Evolutionary conservation across 2,113 vertebrate species (phyloP), one percentile per base, ranked within the genome.

Genomic region (Thymallus thymallus): DNA sequence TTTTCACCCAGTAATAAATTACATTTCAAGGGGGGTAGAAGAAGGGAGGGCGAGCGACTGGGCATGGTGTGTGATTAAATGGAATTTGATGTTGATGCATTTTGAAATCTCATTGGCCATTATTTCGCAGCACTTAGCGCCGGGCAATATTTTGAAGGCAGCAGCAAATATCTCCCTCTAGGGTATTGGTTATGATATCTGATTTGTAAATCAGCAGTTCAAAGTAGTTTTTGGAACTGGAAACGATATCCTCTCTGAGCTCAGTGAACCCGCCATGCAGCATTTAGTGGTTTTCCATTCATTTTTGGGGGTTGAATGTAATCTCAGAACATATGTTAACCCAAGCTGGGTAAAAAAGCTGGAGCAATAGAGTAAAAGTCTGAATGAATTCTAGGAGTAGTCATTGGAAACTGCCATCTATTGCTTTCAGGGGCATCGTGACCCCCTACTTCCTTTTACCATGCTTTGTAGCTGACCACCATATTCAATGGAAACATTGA

Each of bases 21-120:
- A 80, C 83, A 56, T 86, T 85, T 80, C 80, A 83, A 82, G 80
- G 73, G 73, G 61, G 14, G 1, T 16, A 51, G 75, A 26, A 51
- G 80, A 26, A 29, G 26, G 12, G 60, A 10, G 35, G 41, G 20
- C 24, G 12, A 45, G 45, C 29, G 48, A 65, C 60, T 13, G 26
- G 10, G 12, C 32, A 12, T 75, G 82, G 74, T 76, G 75, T 30
- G 13, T 82, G 76, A 89, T 90, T 90, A 86, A 91, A 90, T 88
- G 79, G 86, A 77, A 83, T 88, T 88, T 89, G 86, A 90, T 87
- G 88, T 65, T 82, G 81, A 84, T 87, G 80, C 81, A 74, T 89
- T 81, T 76, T 72, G 82, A 88, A 76, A 83, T 86, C 87, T 78
- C 81, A 60, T 83, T 80, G 86, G 81, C 76, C 80, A 76, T 86